Conservation (phyloP, 2,888 invertebrate species). For the Nomada flava region DNA sequence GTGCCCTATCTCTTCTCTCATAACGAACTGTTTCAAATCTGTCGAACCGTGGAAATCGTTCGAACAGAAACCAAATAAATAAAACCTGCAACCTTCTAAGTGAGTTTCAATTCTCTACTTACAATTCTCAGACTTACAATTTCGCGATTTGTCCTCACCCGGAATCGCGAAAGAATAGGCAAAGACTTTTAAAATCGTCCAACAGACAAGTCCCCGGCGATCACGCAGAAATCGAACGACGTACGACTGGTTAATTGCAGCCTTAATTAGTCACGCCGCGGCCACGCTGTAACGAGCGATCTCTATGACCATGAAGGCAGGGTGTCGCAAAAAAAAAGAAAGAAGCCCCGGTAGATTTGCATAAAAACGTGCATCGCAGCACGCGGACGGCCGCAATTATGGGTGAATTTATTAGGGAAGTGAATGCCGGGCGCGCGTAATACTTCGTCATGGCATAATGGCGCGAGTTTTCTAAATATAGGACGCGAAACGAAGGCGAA, state of each 20-base stretch:
- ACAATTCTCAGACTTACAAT: too few relatives aligned
- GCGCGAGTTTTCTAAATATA: conserved; percentile 66
- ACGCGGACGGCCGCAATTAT: conserved; percentile 42
- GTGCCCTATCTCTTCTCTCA: too few relatives aligned
- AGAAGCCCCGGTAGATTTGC: conserved; percentile 35
- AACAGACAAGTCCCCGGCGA: not conserved
- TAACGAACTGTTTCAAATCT: too few relatives aligned
- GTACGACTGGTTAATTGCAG: conserved; percentile 25
- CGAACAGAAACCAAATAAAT: too few relatives aligned
- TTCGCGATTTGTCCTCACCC: too few relatives aligned
- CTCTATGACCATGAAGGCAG: not conserved
- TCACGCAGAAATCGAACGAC: conserved; percentile 12
- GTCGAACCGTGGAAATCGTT: too few relatives aligned
- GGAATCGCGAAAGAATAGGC: too few relatives aligned
- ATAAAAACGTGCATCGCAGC: conserved; percentile 39
- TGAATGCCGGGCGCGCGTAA: conserved; percentile 25
- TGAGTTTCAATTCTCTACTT: too few relatives aligned
- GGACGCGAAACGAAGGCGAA: conserved; percentile 38
- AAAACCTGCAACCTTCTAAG: too few relatives aligned
- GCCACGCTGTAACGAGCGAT: conserved; percentile 39
- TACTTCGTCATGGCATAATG: conserved; percentile 37
- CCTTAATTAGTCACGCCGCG: conserved; percentile 42
- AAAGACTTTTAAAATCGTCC: too few relatives aligned
- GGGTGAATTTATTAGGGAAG: conserved; percentile 56
- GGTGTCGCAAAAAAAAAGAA: not conserved